phyloP scores from a whole-genome alignment of 2,797 vertebrate species.

The Liasis olivaceus region DNA sequence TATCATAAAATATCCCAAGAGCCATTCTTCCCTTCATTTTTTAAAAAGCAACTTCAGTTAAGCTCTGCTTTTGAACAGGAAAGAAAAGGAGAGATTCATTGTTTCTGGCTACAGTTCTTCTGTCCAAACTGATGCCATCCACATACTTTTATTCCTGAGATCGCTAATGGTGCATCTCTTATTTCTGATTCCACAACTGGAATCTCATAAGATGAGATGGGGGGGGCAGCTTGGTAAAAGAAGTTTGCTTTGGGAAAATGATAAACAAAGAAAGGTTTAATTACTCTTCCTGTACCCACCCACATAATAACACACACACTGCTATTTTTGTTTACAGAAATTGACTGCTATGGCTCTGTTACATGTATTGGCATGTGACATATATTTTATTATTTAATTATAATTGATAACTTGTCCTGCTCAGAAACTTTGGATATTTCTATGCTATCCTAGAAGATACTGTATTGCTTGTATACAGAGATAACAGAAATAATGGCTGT shows the following conservation, averaged over 20 bases:
- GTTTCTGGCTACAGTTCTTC: background rate
- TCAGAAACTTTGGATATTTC: background rate
- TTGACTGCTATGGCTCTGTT: background rate
- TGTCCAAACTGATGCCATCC: background rate
- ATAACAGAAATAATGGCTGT: background rate
- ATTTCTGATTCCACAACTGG: background rate
- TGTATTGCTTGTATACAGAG: slow-evolving; percentile 19
- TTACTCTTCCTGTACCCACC: background rate
- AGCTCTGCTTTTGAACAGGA: background rate
- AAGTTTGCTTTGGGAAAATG: background rate
- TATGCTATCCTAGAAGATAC: slow-evolving; percentile 6
- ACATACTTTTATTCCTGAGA: background rate
- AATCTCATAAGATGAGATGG: background rate
- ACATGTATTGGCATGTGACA: background rate
- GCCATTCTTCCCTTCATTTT: background rate
- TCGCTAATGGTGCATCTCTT: background rate
- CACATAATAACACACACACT: too few relatives aligned
- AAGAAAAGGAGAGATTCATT: background rate
- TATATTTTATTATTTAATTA: background rate
- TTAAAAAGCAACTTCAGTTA: background rate
- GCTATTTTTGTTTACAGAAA: background rate
- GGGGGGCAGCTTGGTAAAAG: background rate
- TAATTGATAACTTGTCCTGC: background rate
- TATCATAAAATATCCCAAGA: background rate
- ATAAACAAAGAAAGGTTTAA: background rate